Evolutionary conservation across 2,888 invertebrate genomes (phyloP).

Genomic region (Trissoscelio sp.): DNA sequence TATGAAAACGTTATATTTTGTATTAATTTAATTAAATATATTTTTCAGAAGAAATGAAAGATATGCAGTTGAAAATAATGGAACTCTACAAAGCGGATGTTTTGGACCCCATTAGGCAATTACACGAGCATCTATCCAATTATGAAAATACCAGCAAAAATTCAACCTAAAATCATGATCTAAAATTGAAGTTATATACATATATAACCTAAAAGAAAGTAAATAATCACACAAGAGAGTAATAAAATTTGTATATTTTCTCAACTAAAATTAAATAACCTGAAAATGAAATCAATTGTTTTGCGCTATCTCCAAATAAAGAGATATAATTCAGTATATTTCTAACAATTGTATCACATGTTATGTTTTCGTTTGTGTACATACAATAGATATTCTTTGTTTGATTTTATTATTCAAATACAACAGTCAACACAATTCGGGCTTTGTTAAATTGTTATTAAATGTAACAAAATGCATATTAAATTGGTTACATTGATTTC

Average conservation of each 20-base stretch:
- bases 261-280: no score
- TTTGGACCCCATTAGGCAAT: not conserved
- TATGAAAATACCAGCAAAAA: not conserved
- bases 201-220: no score
- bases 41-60: conserved; percentile 34
- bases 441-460: no score
- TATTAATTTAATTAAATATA: not conserved
- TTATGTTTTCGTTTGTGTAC: not conserved
- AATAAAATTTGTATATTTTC: no score
- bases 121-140: not conserved
- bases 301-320: not conserved
- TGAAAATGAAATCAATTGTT: not conserved
- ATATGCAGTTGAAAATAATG: conserved; percentile 23
- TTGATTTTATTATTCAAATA: not conserved
- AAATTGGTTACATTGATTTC: no score
- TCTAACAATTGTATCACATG: not conserved
- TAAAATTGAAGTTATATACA: not conserved
- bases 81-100: conserved; percentile 24
- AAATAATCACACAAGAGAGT: no score
- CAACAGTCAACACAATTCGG: not conserved
- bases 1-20: no score
- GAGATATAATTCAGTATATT: not conserved
- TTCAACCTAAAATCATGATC: not conserved
- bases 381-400: not conserved
- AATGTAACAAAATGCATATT: not conserved